Percentiles rank a stretch among this genome's conserved stretches.
phyloP scores from a whole-genome alignment of 2,113 vertebrate species.

The Ictidomys tridecemlineatus region DNA sequence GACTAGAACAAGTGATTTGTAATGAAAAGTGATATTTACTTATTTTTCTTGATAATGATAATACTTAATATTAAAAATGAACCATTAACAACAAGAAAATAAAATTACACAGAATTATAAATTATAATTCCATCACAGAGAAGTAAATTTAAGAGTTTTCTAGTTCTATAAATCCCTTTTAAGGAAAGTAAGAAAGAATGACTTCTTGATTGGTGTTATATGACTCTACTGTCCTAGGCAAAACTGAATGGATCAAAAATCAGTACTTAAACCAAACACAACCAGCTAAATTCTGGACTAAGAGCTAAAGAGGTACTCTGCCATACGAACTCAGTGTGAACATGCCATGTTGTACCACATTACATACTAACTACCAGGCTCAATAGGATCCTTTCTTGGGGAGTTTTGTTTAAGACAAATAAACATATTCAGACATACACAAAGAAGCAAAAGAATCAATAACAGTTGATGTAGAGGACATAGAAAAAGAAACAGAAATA shows the following conservation, averaged over 20 bases:
- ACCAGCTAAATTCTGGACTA: neutral
- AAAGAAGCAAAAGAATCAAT: conserved; percentile 22
- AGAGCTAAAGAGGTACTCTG: neutral
- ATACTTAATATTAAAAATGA: neutral
- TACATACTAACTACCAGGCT: neutral
- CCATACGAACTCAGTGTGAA: neutral
- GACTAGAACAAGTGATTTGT: neutral
- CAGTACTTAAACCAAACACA: neutral
- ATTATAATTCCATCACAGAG: conserved; percentile 22
- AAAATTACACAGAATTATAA: neutral
- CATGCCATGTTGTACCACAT: neutral
- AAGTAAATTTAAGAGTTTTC: neutral
- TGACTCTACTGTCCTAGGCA: neutral
- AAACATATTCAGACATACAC: neutral
- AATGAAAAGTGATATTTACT: neutral
- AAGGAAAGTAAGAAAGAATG: neutral
- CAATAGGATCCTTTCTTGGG: neutral
- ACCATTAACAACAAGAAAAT: neutral
- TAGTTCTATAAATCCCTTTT: neutral
- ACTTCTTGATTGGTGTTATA: neutral
- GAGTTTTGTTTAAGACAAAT: neutral
- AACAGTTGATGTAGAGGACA: neutral
- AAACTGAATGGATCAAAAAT: neutral
- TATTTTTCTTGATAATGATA: conserved; percentile 1
- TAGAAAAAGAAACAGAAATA: neutral